Evolutionary conservation across 2,888 invertebrate species (phyloP).

Genomic region (Syrphus vitripennis): DNA sequence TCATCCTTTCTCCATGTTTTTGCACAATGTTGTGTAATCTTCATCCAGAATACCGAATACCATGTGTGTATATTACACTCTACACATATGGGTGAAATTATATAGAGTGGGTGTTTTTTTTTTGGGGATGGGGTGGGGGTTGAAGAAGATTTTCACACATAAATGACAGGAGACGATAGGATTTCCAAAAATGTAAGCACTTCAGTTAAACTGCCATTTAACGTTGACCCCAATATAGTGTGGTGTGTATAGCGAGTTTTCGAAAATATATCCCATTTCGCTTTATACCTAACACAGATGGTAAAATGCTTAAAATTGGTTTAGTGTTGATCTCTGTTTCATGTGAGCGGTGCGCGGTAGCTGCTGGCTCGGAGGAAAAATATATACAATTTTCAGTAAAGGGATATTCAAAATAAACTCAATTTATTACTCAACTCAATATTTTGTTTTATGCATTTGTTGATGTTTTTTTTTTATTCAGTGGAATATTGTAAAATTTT

Average conservation of each 20-base stretch:
- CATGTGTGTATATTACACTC: not conserved
- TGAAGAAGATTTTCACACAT: slow-evolving; percentile 43
- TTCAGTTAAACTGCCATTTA: slow-evolving; percentile 68
- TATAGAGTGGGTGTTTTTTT: not conserved
- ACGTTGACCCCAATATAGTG: slow-evolving; percentile 65
- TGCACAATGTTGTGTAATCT: not conserved
- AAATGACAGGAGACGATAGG: slow-evolving; percentile 55
- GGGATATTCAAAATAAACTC: slow-evolving; percentile 21
- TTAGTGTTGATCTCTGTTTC: slow-evolving; percentile 63
- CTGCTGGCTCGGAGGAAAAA: not conserved
- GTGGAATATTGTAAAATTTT: no score
- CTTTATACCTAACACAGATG: not conserved
- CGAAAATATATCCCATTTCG: not conserved
- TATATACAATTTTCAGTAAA: slow-evolving; percentile 18
- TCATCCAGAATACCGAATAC: no score
- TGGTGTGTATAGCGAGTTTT: slow-evolving; percentile 4
- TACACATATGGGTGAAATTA: not conserved
- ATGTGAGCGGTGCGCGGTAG: not conserved
- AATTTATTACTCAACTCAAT: slow-evolving; percentile 8
- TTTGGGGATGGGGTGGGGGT: not conserved
- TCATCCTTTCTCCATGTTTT: not conserved
- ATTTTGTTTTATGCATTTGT: not conserved
- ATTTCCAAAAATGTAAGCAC: slow-evolving; percentile 59
- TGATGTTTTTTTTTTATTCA: not conserved
- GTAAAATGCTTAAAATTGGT: slow-evolving; percentile 54